Conservation (phyloP, 2,797 vertebrate species). For the Allobates femoralis region DNA sequence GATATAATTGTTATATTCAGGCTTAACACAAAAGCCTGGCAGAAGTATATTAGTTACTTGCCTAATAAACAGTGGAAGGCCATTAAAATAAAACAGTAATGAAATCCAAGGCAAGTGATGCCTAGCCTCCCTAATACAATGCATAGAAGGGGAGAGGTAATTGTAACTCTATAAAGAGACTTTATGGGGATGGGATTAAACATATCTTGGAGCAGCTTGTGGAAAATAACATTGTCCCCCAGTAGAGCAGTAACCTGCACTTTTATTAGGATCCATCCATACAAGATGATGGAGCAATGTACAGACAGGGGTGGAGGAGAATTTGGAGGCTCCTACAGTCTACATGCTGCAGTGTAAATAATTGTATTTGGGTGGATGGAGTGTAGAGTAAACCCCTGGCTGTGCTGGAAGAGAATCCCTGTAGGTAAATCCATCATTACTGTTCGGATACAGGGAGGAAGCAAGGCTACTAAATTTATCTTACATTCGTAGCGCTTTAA, state of each 20-base stretch:
- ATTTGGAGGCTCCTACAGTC: slow-evolving; percentile 63
- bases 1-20: neutral
- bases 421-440: slow-evolving; percentile 84
- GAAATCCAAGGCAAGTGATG: slow-evolving; percentile 42
- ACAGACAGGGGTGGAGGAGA: slow-evolving; percentile 65
- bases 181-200: slow-evolving; percentile 61
- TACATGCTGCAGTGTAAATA: slow-evolving; percentile 68
- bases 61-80: slow-evolving; percentile 54
- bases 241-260: slow-evolving; percentile 59
- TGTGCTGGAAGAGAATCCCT: slow-evolving; percentile 78
- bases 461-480: slow-evolving; percentile 82
- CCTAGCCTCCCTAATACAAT: slow-evolving; percentile 44
- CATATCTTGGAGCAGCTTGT: slow-evolving; percentile 61
- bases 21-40: neutral
- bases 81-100: slow-evolving; percentile 57
- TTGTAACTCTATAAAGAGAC: slow-evolving; percentile 57
- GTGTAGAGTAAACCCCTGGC: slow-evolving; percentile 78
- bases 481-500: slow-evolving; percentile 83
- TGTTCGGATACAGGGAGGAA: slow-evolving; percentile 78
- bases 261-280: slow-evolving; percentile 54
- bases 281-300: slow-evolving; percentile 58
- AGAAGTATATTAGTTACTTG: slow-evolving; percentile 40
- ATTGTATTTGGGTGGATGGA: slow-evolving; percentile 76
- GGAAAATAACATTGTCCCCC: slow-evolving; percentile 63
- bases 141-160: slow-evolving; percentile 47